Conservation (phyloP, 2,113 vertebrate species). For the Malurus alboscapulatus region DNA sequence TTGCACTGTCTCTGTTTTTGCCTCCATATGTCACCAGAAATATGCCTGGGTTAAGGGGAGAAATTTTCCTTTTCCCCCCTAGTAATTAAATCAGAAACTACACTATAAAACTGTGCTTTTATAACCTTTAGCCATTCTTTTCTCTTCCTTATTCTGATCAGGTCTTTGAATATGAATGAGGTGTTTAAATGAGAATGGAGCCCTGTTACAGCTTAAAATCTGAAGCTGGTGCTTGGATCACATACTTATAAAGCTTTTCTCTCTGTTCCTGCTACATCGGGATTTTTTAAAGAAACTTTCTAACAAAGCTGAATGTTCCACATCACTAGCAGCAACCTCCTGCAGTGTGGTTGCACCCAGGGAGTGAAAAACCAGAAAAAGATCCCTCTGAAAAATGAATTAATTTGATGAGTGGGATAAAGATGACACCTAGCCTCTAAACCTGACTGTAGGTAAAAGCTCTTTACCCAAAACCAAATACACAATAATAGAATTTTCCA, state of each 20-base stretch:
- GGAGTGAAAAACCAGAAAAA: not conserved
- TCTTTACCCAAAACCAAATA: not conserved
- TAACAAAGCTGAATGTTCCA: not conserved
- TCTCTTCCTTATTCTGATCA: not conserved
- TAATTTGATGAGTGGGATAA: not conserved
- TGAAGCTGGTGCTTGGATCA: not conserved
- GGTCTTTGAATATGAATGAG: not conserved
- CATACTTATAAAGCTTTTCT: not conserved
- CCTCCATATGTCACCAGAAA: not conserved
- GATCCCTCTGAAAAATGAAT: not conserved
- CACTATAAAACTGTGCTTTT: not conserved
- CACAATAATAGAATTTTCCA: constrained; percentile 25
- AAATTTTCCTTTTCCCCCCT: not conserved
- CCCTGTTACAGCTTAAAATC: not conserved
- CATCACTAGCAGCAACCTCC: not conserved
- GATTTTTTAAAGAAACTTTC: not conserved
- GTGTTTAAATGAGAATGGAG: not conserved
- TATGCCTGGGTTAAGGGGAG: not conserved
- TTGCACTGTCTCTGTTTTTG: not conserved
- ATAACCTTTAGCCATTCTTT: not conserved
- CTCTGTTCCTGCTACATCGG: not conserved
- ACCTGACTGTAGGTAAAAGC: not conserved
- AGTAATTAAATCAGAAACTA: not conserved
- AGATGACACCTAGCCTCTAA: not conserved
- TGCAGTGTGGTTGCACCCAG: not conserved